Evolutionary conservation across 2,113 vertebrate species (phyloP).

Genomic region (Dasypus novemcinctus): DNA sequence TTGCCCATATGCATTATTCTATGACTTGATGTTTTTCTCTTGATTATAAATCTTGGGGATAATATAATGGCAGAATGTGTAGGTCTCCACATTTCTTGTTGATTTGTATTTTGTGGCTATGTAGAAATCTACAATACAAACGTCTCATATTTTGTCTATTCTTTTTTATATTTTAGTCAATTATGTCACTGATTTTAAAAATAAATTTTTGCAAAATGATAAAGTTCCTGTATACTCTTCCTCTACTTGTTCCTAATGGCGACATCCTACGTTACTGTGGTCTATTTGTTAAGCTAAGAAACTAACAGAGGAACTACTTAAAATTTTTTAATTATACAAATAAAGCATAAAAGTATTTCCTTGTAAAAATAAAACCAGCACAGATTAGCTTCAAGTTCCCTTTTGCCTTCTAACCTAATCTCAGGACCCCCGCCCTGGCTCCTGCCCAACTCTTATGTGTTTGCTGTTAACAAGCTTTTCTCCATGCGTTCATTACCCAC

Average conservation of each 20-base stretch:
- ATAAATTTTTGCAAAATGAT: background rate
- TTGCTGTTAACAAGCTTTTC: conserved; percentile 1
- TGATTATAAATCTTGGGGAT: conserved; percentile 17
- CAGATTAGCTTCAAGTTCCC: background rate
- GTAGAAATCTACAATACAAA: background rate
- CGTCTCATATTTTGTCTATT: background rate
- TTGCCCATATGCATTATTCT: background rate
- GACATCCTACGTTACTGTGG: background rate
- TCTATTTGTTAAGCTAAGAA: conserved; percentile 32
- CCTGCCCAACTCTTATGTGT: background rate
- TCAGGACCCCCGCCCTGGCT: background rate
- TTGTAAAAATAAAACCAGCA: background rate
- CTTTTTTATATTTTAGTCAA: background rate
- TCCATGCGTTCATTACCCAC: background rate
- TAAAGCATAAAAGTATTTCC: background rate
- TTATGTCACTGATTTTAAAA: background rate
- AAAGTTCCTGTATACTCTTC: background rate
- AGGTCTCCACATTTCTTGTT: background rate
- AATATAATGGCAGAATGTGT: background rate
- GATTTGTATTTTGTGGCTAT: conserved; percentile 28
- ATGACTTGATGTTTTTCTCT: background rate
- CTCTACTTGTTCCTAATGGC: background rate
- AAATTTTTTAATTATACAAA: background rate
- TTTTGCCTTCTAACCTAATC: background rate
- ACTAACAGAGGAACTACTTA: background rate